phyloP scores from a whole-genome alignment of 2,113 vertebrate species.

The Formicarius rufipectus region DNA sequence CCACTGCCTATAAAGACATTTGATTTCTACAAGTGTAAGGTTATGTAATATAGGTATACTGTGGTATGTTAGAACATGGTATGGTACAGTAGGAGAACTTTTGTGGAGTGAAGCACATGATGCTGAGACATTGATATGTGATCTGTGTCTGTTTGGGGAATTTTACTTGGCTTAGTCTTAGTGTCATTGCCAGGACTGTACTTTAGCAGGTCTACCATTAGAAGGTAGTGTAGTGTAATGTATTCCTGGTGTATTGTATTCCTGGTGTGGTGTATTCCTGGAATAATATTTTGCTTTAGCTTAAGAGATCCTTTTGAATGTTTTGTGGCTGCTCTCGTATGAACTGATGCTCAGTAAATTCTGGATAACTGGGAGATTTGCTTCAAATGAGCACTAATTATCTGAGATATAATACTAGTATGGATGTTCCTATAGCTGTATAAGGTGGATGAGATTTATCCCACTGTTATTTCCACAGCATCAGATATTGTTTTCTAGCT shows the following conservation, averaged over 20 bases:
- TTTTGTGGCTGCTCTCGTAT: not conserved
- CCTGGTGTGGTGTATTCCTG: not conserved
- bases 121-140: not conserved
- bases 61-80: not conserved
- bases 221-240: not conserved
- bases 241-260: not conserved
- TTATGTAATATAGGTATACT: not conserved
- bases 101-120: not conserved
- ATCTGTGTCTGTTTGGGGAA: not conserved
- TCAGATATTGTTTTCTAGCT: not conserved
- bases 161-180: not conserved
- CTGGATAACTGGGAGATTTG: not conserved
- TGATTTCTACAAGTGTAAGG: not conserved
- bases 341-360: not conserved
- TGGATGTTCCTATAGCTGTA: not conserved
- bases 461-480: not conserved
- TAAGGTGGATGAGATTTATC: not conserved
- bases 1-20: not conserved
- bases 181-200: accelerated
- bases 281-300: not conserved
- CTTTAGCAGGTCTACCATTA: not conserved
- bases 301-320: not conserved
- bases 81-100: not conserved
- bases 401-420: not conserved
- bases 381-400: not conserved